These are phyloP conservation scores for Chironomus riparius DNA, from an alignment of 2,888 invertebrate species.

Conservation along the genomic window DNA sequence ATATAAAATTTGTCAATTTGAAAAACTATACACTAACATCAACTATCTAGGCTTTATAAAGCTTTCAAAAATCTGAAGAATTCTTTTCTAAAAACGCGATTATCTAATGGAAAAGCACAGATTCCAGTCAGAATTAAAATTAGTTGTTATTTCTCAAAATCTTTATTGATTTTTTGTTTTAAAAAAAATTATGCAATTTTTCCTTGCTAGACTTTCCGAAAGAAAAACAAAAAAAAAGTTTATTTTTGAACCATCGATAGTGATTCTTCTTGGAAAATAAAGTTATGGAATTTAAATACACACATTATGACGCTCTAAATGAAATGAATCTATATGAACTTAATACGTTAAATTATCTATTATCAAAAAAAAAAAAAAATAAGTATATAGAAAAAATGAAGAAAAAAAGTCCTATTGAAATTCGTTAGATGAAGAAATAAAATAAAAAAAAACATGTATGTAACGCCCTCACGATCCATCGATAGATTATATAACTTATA, in stretches of 20 bases:
- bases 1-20: not conserved
- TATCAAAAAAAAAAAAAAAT: conserved; percentile 7
- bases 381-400: conserved; percentile 15
- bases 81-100: not conserved
- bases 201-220: no score
- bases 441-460: conserved; percentile 4
- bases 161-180: no score
- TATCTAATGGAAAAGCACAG: no score
- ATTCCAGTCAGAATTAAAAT: no score
- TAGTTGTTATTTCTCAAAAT: no score
- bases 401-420: not conserved
- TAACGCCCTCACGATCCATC: conserved; percentile 11
- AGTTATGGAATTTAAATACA: not conserved
- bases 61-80: not conserved
- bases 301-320: conserved; percentile 1
- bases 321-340: conserved; percentile 19
- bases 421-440: conserved; percentile 11
- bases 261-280: not conserved
- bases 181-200: no score
- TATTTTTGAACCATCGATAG: not conserved
- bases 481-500: not conserved
- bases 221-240: not conserved
- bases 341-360: conserved; percentile 21
- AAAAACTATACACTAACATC: no score
- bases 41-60: not conserved